Percentiles rank a stretch among this genome's conserved stretches.
These are phyloP conservation scores for Limenitis camilla DNA, from an alignment of 2,888 invertebrate genomes.

Conservation along the genomic window DNA sequence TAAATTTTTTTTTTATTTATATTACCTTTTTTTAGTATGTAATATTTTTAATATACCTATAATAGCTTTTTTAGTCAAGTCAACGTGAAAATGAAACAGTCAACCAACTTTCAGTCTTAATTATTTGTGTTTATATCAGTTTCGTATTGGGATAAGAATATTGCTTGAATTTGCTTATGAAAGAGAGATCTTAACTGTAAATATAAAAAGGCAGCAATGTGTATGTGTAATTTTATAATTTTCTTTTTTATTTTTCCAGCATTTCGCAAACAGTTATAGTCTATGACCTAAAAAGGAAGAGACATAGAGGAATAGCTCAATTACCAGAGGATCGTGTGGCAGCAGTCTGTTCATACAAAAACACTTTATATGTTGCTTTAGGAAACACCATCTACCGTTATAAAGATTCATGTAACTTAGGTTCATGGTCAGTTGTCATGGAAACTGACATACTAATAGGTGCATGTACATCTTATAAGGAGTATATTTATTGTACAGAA, in stretches of 20 bases:
- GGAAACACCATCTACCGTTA: slow-evolving; percentile 49
- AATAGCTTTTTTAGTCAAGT: too few relatives aligned
- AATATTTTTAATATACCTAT: too few relatives aligned
- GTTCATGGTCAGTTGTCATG: slow-evolving; percentile 40
- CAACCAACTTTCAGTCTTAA: too few relatives aligned
- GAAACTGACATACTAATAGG: slow-evolving; percentile 40
- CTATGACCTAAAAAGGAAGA: slow-evolving; percentile 49
- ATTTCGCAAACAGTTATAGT: slow-evolving; percentile 41
- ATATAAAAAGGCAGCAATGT: not conserved
- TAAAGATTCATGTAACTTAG: slow-evolving; percentile 34
- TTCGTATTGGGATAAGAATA: too few relatives aligned
- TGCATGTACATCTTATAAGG: slow-evolving; percentile 45
- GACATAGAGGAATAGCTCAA: slow-evolving; percentile 41
- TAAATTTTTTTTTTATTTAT: slow-evolving; percentile 4
- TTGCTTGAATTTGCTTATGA: too few relatives aligned
- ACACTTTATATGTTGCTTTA: slow-evolving; percentile 45
- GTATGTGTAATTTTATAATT: not conserved
- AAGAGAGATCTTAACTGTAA: not conserved
- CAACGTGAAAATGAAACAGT: too few relatives aligned
- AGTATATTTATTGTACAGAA: slow-evolving; percentile 54
- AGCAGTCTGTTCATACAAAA: slow-evolving; percentile 47
- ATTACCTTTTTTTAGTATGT: not conserved
- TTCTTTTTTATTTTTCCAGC: slow-evolving; percentile 41
- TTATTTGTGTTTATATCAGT: too few relatives aligned
- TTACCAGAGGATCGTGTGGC: slow-evolving; percentile 58